Base-by-base conservation (phyloP, 2,888 invertebrate species). In the Allophyes oxyacanthae region DNA sequence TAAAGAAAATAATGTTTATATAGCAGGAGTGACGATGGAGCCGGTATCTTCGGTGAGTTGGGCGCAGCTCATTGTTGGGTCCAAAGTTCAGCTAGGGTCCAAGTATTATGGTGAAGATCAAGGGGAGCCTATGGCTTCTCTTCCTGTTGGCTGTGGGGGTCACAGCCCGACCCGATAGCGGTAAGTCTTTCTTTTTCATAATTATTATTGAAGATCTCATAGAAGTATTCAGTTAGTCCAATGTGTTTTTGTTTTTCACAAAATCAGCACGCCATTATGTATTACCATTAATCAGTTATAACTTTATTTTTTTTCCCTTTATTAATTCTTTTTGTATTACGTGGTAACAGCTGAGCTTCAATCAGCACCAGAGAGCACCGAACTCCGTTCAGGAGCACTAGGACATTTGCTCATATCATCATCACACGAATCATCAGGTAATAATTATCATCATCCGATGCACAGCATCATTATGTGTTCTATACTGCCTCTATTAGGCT, bases 21-120 rank as follows among this genome's bases (percentile, higher is more conserved):
- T 86, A 87, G 74, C 11, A 54, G 38, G 9, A 25, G 32, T 13
- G 41, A 32, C n/a, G 46, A n/a, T 6, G 1, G 30, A 7, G 11
- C 1, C 1, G 52, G 60, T 73, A 90, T 87, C 90, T 88, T 89
- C 84, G 72, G 87, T 85, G 87, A 77, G 84, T 82, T 79, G 76
- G 67, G 56, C 32, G 52, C 71, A 73, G 76, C 84, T 85, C 83
- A 68, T 84, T 81, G 74, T 62, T 67, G 78, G 84, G 82, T 82
- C 81, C 74, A 73, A 53, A 25, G 43, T 61, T 57, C 40, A 50
- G 30, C 36, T 40, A 40, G 57, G 63, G 70, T 72, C 70, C 71
- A 68, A 66, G 45, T 48, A 62, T 45, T 30, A 82, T 70, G 64
- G 70, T 77, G 82, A 77, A 75, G 82, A 76, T 78, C 77, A 71